Percentiles rank a stretch among this genome's conserved stretches.
phyloP scores from a whole-genome alignment of 2,888 invertebrate genomes.

The Eupeodes latifasciatus region DNA sequence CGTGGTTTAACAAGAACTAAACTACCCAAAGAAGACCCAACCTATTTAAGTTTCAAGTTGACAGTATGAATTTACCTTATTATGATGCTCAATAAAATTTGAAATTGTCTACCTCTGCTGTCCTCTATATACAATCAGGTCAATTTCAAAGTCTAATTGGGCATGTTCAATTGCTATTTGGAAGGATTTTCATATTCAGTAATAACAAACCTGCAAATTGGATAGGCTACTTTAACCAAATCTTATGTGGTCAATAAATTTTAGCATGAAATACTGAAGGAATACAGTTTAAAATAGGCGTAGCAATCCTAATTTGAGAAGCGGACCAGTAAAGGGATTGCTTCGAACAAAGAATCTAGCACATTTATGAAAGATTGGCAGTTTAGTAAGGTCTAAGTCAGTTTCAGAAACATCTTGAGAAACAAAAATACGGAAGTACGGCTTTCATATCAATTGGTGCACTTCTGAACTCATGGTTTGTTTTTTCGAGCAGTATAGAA shows the following conservation, averaged over 20 bases:
- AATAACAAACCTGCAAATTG: background rate
- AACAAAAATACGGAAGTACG: too few species aligned
- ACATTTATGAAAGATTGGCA: too few species aligned
- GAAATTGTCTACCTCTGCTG: background rate
- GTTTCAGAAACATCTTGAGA: too few species aligned
- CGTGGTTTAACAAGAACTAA: background rate
- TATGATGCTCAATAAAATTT: conserved; percentile 24
- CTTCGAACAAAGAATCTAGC: too few species aligned
- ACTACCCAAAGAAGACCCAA: background rate
- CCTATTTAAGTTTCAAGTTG: conserved; percentile 17
- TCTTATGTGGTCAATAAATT: background rate
- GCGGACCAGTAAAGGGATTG: too few species aligned
- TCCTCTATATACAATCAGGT: background rate
- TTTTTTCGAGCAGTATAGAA: too few species aligned
- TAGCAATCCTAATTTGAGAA: too few species aligned
- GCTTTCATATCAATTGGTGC: too few species aligned
- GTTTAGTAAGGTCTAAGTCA: too few species aligned
- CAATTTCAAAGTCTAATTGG: conserved; percentile 19
- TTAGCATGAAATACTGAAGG: background rate
- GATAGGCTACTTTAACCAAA: background rate
- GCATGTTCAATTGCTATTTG: background rate
- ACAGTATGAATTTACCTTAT: conserved; percentile 10
- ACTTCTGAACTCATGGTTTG: too few species aligned
- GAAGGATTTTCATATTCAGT: background rate
- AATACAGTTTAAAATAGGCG: too few species aligned